Base-by-base conservation (phyloP, 2,797 vertebrate species). In the Poecile montanus region DNA sequence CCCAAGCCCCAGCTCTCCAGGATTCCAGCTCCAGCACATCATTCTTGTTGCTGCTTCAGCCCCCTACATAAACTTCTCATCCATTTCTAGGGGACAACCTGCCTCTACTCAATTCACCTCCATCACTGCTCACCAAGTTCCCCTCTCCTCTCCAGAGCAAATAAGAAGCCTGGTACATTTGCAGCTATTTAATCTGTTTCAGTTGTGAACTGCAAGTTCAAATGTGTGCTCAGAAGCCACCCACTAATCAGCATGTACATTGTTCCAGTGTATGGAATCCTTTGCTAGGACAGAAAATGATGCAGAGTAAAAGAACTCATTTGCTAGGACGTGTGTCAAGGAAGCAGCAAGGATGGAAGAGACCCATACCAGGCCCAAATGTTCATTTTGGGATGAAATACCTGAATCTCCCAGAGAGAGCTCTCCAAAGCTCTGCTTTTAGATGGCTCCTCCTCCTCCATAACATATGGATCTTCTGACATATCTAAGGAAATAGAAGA, bases 321-420 rank as follows among this genome's bases (percentile, higher is more conserved):
- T 71, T 40, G 53, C 27, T 32, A 65, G 36, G 3, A 1, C 0
- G 6, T 40, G 2, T 10, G 42, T 14, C 48, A 79, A 61, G 25
- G 53, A 63, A 56, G 76, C 5, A 8, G 70, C 80, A 78, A 40
- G 32, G 54, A 21, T 67, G 50, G 45, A 58, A 67, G 42, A 79
- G 62, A 70, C 10, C 27, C 61, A 26, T 0, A n/a, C 1, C 30
- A 73, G 19, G 38, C 0, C 4, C 44, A 75, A 60, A 48, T 54
- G 38, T 38, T 65, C 30, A n/a, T 53, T 85, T 38, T 66, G 14
- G 51, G 48, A 63, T 51, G 72, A 81, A 91, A 71, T 89, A 99
- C 99, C 98, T 98, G 98, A 14, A 99, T 97, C 96, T 99, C 99
- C 99, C 99, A 99, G 57, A 99, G 97, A 66, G 98, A 99, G 98